Conservation (phyloP, 2,113 vertebrate species). For the Leptodactylus fuscus region DNA sequence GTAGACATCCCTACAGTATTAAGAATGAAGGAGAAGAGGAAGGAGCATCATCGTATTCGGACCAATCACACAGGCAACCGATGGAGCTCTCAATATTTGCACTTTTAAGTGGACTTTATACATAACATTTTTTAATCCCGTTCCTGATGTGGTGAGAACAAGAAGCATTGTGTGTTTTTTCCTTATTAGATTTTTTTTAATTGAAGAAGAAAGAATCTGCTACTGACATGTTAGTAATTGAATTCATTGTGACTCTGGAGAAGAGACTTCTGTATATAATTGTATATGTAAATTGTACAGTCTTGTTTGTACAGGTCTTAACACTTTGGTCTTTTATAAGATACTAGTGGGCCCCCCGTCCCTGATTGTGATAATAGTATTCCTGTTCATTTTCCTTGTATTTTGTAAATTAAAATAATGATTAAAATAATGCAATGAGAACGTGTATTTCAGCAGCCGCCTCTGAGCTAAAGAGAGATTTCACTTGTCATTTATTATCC, state of each 20-base stretch:
- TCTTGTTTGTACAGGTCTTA: constrained; percentile 78
- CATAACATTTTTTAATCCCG: constrained; percentile 67
- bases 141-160: constrained; percentile 67
- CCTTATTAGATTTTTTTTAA: constrained; percentile 55
- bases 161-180: constrained; percentile 61
- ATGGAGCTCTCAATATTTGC: constrained; percentile 74
- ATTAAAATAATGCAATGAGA: not conserved
- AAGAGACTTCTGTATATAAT: constrained; percentile 82
- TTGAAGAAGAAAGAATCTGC: constrained; percentile 67
- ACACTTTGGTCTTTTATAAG: constrained; percentile 37
- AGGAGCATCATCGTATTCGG: constrained; percentile 61
- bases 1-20: constrained; percentile 65
- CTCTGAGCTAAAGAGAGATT: too few relatives aligned
- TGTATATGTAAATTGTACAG: constrained; percentile 86
- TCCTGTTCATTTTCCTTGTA: constrained; percentile 21
- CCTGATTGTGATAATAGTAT: constrained; percentile 4
- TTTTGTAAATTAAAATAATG: constrained; percentile 52
- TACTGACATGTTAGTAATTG: constrained; percentile 77
- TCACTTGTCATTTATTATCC: too few relatives aligned
- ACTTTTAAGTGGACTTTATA: constrained; percentile 74
- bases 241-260: constrained; percentile 69
- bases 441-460: not conserved
- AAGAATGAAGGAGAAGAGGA: constrained; percentile 62
- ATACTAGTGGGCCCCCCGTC: constrained; percentile 5
- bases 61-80: constrained; percentile 66